A percentile compares a stretch with the other conserved stretches of the same genome.
These are phyloP conservation scores for Myiozetetes cayanensis DNA, from an alignment of 2,113 vertebrate species.

Conservation along the genomic window DNA sequence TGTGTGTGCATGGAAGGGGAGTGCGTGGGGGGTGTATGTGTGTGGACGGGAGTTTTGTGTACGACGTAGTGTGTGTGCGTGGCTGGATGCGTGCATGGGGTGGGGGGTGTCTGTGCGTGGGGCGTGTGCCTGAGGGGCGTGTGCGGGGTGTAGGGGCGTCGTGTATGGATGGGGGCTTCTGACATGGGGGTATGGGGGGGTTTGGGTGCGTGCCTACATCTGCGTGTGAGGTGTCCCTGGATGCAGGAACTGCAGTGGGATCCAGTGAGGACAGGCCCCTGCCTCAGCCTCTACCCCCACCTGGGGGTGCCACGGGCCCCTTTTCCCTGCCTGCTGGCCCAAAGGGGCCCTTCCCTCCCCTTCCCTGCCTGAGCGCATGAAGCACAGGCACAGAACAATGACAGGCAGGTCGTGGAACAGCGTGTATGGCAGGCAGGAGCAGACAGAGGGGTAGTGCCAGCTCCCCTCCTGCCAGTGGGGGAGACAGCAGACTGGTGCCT, in stretches of 20 bases:
- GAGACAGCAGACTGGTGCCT: background rate
- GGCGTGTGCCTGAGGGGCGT: too few relatives aligned
- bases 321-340: background rate
- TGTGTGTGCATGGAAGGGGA: background rate
- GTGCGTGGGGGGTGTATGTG: too few relatives aligned
- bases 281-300: background rate
- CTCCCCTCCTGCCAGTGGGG: background rate
- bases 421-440: background rate
- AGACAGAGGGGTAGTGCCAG: background rate
- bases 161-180: background rate
- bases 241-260: background rate
- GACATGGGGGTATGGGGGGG: rapidly evolving
- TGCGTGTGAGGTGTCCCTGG: background rate
- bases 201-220: background rate
- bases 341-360: background rate
- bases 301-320: background rate
- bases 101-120: background rate
- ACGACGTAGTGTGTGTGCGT: background rate
- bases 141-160: background rate
- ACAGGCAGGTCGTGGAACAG: too few relatives aligned
- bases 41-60: background rate
- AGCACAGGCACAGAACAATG: background rate
- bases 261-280: background rate
- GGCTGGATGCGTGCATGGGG: background rate
- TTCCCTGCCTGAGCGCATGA: background rate